These are phyloP conservation scores for Drosophila infuscata DNA, from an alignment of 2,888 invertebrate species.

Conservation along the genomic window DNA sequence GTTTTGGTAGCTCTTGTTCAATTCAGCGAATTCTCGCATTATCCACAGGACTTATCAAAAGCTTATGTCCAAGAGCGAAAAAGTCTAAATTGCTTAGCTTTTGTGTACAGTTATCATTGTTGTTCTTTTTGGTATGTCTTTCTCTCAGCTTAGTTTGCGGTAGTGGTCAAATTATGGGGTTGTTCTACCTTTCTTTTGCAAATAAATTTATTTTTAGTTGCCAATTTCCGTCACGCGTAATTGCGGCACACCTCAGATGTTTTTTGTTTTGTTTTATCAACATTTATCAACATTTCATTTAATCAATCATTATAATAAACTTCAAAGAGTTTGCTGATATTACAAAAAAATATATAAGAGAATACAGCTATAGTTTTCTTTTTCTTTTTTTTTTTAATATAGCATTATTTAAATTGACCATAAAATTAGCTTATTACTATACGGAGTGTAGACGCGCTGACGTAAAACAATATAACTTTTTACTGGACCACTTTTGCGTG, in stretches of 20 bases:
- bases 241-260: conserved; percentile 36
- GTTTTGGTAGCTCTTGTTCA: neutral
- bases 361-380: neutral
- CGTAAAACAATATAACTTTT: neutral
- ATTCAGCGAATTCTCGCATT: neutral
- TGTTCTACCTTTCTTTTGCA: conserved; percentile 18
- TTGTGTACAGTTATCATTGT: conserved; percentile 13
- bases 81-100: neutral
- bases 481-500: neutral
- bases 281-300: neutral
- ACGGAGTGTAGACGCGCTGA: neutral
- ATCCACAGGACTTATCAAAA: neutral
- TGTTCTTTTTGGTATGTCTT: neutral
- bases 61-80: neutral
- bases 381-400: neutral
- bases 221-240: conserved; percentile 53
- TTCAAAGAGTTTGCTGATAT: conserved; percentile 11
- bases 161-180: conserved; percentile 7
- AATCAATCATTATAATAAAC: conserved; percentile 17
- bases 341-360: neutral
- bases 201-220: conserved; percentile 64
- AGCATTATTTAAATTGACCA: conserved; percentile 9
- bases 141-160: conserved; percentile 11
- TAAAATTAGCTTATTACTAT: neutral
- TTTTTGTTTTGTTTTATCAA: conserved; percentile 14